Evolutionary conservation across 1,140 invertebrate species (phyloP), one percentile per base, ranked within the genome.

Genomic region (Bombus impatiens): DNA sequence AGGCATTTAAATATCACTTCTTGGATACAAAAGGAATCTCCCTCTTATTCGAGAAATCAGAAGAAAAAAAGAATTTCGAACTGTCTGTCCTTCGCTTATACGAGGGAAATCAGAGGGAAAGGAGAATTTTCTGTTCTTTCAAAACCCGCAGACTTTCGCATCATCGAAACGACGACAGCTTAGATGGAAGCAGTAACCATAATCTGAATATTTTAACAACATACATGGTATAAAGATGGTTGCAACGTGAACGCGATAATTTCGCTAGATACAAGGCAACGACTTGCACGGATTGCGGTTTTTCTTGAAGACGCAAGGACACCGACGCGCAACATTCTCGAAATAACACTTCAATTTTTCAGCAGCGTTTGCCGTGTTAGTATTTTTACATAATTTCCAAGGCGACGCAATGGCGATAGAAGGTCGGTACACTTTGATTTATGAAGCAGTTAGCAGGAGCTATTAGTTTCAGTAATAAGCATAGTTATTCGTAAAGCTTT

Each of bases 171-270:
- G 71, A 74, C 32, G 18, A n/a, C 32, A 40, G 37, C n/a, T 32
- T 15, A 28, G 42, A 53, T 65, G 57, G 10, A 42, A 32, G 15
- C 59, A 44, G 37, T 8, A n/a, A 12, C 15, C 59, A 15, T 78
- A 32, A 78, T 78, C 76, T 13, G n/a, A 40, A 2, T 65, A 77
- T 59, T 35, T 77, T 28, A 40, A 28, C 37, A 32, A 40, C 37
- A 13, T 44, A 35, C 32, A 35, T 13, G 59, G 59, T 25, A 42
- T 15, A 37, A 12, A 67, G 42, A 53, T 79, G 4, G 62, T 12
- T 15, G 13, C n/a, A 25, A 79, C 65, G 37, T 40, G 57, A 18
- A 78, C 59, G 76, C 59, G 65, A 80, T 80, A 12, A 70, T 40
- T 47, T n/a, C 65, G 3, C 8, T 3, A 70, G 78, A 80, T 80